Evolutionary conservation across 2,113 vertebrate genomes (phyloP), one percentile per base, ranked within the genome.

Genomic region (Tiliqua scincoides): DNA sequence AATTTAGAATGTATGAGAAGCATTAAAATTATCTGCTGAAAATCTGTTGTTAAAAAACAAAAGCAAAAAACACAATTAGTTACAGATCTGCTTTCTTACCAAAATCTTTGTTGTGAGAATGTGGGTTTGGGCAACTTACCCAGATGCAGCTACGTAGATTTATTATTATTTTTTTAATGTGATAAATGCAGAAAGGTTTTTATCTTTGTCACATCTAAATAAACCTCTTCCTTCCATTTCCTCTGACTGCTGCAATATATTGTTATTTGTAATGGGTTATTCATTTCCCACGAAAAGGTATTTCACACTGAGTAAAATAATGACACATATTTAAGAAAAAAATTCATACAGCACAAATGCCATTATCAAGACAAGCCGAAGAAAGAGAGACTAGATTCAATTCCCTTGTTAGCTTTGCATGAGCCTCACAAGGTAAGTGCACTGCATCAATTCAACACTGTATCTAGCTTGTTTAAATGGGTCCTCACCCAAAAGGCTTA

Each of bases 71-170:
- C n/a, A n/a, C 0, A 62, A 62, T 54, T 3, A 61, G n/a, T 71
- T 67, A 83, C 23, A 70, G 40, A 79, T 83, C 59, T 72, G 0
- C 9, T 73, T 82, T 32, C 18, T 65, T 9, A 1, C 0, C 0
- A 25, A 43, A 89, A 89, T 78, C 25, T 6, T 1, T 0, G 1
- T n/a, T n/a, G 40, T 54, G 75, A 67, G 71, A 37, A 84, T 1
- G 37, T 35, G 6, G 17, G 37, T 71, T 61, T 8, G 74, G n/a
- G 12, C 81, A 76, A 81, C 3, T 20, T 27, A 17, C 1, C 74
- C 0, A 1, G n/a, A 2, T 23, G 7, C 17, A 2, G 5, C 3
- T 23, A 40, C 0, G 20, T 0, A 11, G 25, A 25, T 75, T 17
- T 79, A 70, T 70, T 48, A 48, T 48, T 30, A 74, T 74, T 37